Evolutionary conservation across 1,140 invertebrate species (phyloP).

Genomic region (Aphis gossypii): DNA sequence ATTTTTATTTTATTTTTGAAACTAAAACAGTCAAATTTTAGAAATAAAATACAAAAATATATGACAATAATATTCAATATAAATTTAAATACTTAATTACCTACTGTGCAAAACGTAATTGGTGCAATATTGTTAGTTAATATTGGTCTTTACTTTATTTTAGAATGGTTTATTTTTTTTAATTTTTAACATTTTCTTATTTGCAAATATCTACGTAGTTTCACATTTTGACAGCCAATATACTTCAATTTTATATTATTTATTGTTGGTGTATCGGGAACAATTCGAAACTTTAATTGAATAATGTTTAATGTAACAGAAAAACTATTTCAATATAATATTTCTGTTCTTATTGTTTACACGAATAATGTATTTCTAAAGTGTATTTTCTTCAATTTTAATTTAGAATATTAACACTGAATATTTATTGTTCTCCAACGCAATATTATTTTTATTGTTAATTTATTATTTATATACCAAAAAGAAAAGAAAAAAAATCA

Average conservation of each 20-base stretch:
- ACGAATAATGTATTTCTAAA: not conserved
- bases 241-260: not conserved
- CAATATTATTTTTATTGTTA: not conserved
- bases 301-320: not conserved
- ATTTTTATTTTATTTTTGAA: not conserved
- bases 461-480: not conserved
- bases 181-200: not conserved
- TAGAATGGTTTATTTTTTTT: not conserved
- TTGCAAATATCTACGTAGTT: not conserved
- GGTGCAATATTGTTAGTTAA: not conserved
- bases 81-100: not conserved
- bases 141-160: not conserved
- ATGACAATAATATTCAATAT: not conserved
- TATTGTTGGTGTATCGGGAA: not conserved
- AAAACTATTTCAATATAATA: not conserved
- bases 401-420: not conserved
- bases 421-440: not conserved
- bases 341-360: not conserved
- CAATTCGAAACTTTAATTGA: not conserved
- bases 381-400: not conserved
- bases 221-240: not conserved
- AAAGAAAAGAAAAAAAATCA: not conserved
- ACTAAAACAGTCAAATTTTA: not conserved
- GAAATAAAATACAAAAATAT: not conserved
- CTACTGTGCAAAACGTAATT: not conserved